Evolutionary conservation across 2,888 invertebrate species (phyloP).

Genomic region (Vesta saturnalis): DNA sequence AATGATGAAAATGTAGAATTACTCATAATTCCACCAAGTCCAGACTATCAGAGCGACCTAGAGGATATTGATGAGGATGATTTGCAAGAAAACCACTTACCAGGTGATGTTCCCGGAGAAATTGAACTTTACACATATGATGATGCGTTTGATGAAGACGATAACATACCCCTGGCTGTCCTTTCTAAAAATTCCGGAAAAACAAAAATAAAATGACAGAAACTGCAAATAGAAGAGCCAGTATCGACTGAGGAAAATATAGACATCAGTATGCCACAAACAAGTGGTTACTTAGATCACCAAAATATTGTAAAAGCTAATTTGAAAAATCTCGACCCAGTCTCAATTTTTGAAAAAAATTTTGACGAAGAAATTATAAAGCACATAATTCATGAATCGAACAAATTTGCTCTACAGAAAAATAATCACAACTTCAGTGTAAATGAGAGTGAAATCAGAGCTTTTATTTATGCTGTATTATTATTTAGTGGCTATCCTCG

Average conservation of each 20-base stretch:
- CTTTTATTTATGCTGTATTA: constrained; percentile 5
- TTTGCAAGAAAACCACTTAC: not conserved
- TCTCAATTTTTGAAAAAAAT: not conserved
- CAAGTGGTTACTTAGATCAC: too few relatives aligned
- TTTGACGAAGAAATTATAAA: not conserved
- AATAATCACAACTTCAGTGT: not conserved
- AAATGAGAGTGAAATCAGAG: not conserved
- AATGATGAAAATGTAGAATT: constrained; percentile 1
- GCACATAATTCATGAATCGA: not conserved
- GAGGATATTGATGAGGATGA: not conserved
- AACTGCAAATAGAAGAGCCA: not conserved
- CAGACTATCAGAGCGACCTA: not conserved
- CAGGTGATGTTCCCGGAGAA: not conserved
- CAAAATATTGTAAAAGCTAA: not conserved
- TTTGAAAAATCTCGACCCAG: not conserved
- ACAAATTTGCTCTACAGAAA: not conserved
- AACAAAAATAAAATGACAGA: not conserved
- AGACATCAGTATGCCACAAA: too few relatives aligned
- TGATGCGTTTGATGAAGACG: not conserved
- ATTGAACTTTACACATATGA: not conserved
- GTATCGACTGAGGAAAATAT: too few relatives aligned
- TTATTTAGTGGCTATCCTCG: constrained; percentile 11
- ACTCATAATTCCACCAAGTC: not conserved
- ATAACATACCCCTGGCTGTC: not conserved
- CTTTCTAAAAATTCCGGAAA: not conserved